Base-by-base conservation (phyloP, 2,113 vertebrate species). In the Psettodes erumei region DNA sequence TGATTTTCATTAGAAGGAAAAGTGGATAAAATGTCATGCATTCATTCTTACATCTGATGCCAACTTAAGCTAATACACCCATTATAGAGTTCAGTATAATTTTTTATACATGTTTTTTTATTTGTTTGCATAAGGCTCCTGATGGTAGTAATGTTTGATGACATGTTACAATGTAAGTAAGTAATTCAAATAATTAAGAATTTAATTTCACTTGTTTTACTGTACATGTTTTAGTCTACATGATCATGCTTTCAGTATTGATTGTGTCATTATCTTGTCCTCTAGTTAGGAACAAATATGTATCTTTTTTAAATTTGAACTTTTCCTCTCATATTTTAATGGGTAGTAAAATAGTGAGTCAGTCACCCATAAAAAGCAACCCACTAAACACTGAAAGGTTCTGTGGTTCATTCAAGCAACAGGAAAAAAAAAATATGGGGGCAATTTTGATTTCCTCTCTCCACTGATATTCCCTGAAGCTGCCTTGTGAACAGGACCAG, bases 371-470 rank as follows among this genome's bases (percentile, higher is more conserved):
- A 37, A 33, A 23, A 62, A 62, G 7, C 6, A 33, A n/a, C 2
- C 42, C 23, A 59, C 6, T n/a, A 30, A 43, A 15, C 43, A 16
- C 5, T 13, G 11, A 2, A 40, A 40, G 18, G 27, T 19, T 73
- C 25, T 40, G 8, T 21, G 35, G 30, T 54, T 70, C 21, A 50
- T 64, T 69, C 16, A 47, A 42, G 21, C 13, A 45, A 5, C 43
- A 37, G 35, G 53, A 13, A 30, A 58, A 6, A 63, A 50, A 71
- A 69, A 37, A 32, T 12, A 58, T 27, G 30, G 19, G 32, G 45
- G 67, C 69, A 48, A 6, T n/a, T 78, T 72, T 76, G 68, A 71
- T 75, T 82, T 54, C 16, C 61, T 68, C 50, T 50, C 56, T 30
- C 9, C 38, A 55, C 45, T 45, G 53, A 68, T 71, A 75, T 82